phyloP scores from a whole-genome alignment of 2,888 invertebrate genomes.

The Eurytoma californica region DNA sequence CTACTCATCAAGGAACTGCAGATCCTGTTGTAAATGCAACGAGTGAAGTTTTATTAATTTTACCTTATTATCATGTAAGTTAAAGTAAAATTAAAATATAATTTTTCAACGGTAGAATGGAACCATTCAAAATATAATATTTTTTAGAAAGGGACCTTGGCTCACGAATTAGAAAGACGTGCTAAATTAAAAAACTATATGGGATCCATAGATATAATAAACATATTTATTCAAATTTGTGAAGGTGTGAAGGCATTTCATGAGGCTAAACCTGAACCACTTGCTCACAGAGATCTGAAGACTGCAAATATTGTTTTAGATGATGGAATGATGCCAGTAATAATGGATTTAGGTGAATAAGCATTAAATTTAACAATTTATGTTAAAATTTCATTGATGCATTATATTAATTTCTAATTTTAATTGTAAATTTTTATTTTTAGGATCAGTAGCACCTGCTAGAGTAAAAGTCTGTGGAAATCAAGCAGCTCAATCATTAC shows the following conservation, averaged over 20 bases:
- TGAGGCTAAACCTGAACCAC: constrained; percentile 82
- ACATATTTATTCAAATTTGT: constrained; percentile 84
- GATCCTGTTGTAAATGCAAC: constrained; percentile 82
- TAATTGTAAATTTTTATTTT: constrained; percentile 38
- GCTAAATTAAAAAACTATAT: constrained; percentile 79
- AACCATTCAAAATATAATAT: constrained; percentile 8
- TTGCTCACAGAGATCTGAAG: constrained; percentile 91
- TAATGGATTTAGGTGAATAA: constrained; percentile 86
- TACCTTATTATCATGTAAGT: constrained; percentile 84
- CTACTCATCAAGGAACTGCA: constrained; percentile 80
- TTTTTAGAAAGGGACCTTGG: constrained; percentile 83
- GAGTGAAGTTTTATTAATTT: constrained; percentile 83
- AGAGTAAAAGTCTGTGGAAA: constrained; percentile 81
- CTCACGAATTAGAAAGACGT: constrained; percentile 81
- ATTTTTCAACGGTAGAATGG: too few relatives aligned
- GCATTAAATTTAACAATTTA: too few relatives aligned
- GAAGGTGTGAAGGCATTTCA: constrained; percentile 86
- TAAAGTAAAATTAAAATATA: too few relatives aligned
- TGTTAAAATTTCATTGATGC: background rate
- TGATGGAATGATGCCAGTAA: constrained; percentile 82
- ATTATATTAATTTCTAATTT: constrained; percentile 2
- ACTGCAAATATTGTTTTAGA: constrained; percentile 88
- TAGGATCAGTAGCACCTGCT: constrained; percentile 82
- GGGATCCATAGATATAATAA: constrained; percentile 80
- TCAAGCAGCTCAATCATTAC: constrained; percentile 82